These are phyloP conservation scores for Lycophotia porphyrea DNA, from an alignment of 2,888 invertebrate species.

Conservation along the genomic window DNA sequence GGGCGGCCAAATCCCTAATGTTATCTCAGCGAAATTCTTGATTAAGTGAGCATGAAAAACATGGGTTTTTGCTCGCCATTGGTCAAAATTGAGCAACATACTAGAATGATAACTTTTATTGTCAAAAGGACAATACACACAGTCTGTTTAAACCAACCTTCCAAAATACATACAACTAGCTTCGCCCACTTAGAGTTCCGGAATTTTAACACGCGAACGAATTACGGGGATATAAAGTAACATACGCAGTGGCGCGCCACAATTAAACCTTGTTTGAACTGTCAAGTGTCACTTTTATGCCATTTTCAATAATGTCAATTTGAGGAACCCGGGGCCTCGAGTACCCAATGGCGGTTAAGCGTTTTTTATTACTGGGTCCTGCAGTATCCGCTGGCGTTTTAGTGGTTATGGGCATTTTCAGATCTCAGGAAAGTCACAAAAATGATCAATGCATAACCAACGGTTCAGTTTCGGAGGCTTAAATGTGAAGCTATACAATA, in stretches of 20 bases:
- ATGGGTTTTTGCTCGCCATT: neutral
- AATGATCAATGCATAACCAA: neutral
- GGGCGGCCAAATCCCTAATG: conserved; percentile 10
- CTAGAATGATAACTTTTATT: neutral
- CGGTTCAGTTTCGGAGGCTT: neutral
- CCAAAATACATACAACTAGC: too few species aligned
- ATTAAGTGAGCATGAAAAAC: conserved; percentile 32
- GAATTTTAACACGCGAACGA: neutral
- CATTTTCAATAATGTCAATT: too few species aligned
- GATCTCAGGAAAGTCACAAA: neutral
- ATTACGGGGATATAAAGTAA: neutral
- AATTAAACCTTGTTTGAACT: too few species aligned
- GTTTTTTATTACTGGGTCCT: too few species aligned
- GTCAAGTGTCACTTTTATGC: too few species aligned
- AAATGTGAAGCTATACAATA: neutral
- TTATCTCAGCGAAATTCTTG: conserved; percentile 20
- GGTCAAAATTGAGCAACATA: neutral
- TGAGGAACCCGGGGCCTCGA: too few species aligned
- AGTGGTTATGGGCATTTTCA: neutral
- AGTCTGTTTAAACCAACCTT: neutral
- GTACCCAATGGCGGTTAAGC: too few species aligned
- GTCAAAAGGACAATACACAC: neutral
- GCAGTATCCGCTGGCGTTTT: too few species aligned
- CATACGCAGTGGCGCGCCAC: too few species aligned
- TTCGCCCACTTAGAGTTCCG: neutral